Evolutionary conservation across 2,888 invertebrate genomes (phyloP), one percentile per base, ranked within the genome.

Genomic region (Hydraecia micacea): DNA sequence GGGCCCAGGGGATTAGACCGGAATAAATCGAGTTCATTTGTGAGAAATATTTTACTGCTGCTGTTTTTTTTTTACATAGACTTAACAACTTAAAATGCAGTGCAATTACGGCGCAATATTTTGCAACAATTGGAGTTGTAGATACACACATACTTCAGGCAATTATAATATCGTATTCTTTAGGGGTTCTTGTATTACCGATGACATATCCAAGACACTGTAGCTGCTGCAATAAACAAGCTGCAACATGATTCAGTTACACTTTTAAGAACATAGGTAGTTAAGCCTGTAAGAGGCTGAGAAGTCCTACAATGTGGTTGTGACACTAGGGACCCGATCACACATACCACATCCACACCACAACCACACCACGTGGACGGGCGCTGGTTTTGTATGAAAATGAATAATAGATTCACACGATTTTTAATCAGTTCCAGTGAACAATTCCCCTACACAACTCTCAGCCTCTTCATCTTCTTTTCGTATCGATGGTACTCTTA

Each of bases 111-210:
- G 49, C 39, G 21, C 60, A 49, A 49, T 39, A 18, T 49, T 62
- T 28, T 18, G 28, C 28, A 77, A 55, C 9, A 73, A 77, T 21
- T 18, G 18, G 8, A 49, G 25, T 49, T 75, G 6, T 75, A 32
- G 32, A 46, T 75, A 28, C 49, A 18, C 25, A 36, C 75, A 62
- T 13, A 49, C n/a, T 62, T 49, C 5, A 76, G 73, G 18, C 46
- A 60, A 49, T n/a, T n/a, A n/a, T n/a, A n/a, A n/a, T n/a, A n/a
- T n/a, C 13, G 13, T 68, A 21, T 18, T n/a, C 39, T 39, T 32
- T 63, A 13, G 1, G 3, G 25, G 63, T n/a, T 11, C 18, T 2
- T 49, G 7, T 49, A 49, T 52, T 52, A 52, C 52, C 21, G 52
- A 52, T 52, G 52, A 52, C 25, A 52, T 52, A 52, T 2, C 0